phyloP scores from a whole-genome alignment of 2,113 vertebrate species.

The Clarias magur region DNA sequence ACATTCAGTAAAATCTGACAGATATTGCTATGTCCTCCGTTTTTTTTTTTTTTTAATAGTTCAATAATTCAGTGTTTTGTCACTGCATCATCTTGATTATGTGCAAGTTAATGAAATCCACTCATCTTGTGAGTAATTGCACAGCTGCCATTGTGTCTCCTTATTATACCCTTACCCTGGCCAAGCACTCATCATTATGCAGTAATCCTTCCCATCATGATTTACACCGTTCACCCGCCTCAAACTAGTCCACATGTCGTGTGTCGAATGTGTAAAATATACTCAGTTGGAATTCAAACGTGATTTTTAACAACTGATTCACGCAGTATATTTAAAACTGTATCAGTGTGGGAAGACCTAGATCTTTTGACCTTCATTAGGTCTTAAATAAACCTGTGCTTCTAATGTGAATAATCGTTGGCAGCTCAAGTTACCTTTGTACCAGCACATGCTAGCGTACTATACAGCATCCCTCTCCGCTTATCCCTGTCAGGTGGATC shows the following conservation, averaged over 20 bases:
- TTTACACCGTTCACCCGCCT: background rate
- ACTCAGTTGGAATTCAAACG: background rate
- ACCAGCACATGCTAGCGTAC: too few species aligned
- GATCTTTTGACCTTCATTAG: background rate
- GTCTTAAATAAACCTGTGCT: background rate
- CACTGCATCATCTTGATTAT: background rate
- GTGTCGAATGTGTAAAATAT: background rate
- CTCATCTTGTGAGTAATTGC: background rate
- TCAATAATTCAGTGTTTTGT: slow-evolving; percentile 23
- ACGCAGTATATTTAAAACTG: background rate
- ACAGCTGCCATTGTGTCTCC: slow-evolving; percentile 8
- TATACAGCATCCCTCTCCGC: background rate
- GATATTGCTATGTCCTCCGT: background rate
- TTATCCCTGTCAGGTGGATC: slow-evolving; percentile 80
- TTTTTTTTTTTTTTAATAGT: slow-evolving; percentile 2
- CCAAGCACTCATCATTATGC: background rate
- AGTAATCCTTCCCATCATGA: background rate
- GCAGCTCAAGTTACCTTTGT: background rate
- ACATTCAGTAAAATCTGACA: background rate
- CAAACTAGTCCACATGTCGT: background rate
- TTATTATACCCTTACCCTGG: background rate
- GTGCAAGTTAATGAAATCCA: background rate
- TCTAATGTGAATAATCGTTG: background rate
- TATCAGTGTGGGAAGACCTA: background rate
- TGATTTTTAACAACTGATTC: background rate